These are phyloP conservation scores for Phrynocephalus versicolor DNA, from an alignment of 2,113 vertebrate species.

Conservation along the genomic window DNA sequence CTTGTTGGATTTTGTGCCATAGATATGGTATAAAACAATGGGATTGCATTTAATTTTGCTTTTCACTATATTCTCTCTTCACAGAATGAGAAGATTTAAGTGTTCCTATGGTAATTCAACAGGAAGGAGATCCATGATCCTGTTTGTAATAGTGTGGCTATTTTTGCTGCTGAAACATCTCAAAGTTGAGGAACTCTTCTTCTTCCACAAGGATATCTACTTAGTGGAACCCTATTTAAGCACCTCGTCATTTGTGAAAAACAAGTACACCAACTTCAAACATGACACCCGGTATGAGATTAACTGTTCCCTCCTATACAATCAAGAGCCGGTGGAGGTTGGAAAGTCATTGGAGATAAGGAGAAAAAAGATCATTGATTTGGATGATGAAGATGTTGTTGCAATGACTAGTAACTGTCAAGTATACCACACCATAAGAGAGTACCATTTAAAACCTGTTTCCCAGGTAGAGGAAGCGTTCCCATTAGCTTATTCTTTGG, in stretches of 20 bases:
- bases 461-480: slow-evolving; percentile 81
- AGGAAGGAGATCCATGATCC: slow-evolving; percentile 65
- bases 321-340: slow-evolving; percentile 88
- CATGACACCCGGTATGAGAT: slow-evolving; percentile 69
- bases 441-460: slow-evolving; percentile 75
- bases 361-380: slow-evolving; percentile 75
- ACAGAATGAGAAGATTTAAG: slow-evolving; percentile 84
- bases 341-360: slow-evolving; percentile 86
- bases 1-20: not conserved
- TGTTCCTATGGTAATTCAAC: slow-evolving; percentile 69
- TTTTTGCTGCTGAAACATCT: slow-evolving; percentile 77
- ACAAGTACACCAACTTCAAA: slow-evolving; percentile 56
- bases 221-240: slow-evolving; percentile 79
- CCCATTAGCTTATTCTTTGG: slow-evolving; percentile 89
- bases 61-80: slow-evolving; percentile 24
- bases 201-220: slow-evolving; percentile 68
- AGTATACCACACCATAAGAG: slow-evolving; percentile 73
- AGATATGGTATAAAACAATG: not conserved
- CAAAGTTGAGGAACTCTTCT: slow-evolving; percentile 65
- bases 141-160: slow-evolving; percentile 72
- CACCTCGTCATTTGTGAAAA: slow-evolving; percentile 67
- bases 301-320: slow-evolving; percentile 84
- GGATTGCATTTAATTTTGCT: slow-evolving; percentile 22
- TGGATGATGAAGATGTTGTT: slow-evolving; percentile 80
- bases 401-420: slow-evolving; percentile 80